These are phyloP conservation scores for Zophobas morio DNA, from an alignment of 1,140 invertebrate species.

Conservation along the genomic window DNA sequence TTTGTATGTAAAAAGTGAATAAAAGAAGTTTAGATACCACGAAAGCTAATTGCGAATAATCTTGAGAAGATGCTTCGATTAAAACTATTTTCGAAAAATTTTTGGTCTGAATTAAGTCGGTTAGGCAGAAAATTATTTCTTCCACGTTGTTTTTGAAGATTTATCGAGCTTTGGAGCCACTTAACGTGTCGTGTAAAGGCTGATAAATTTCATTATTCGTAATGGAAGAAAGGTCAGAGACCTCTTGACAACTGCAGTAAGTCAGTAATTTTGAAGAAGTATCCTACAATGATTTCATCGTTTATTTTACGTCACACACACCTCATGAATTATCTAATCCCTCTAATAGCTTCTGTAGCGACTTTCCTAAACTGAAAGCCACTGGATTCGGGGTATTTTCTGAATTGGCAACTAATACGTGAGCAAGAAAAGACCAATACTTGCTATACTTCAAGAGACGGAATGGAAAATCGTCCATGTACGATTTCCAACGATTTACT, in stretches of 20 bases:
- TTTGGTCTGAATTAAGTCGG: conserved; percentile 52
- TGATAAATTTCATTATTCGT: conserved; percentile 3
- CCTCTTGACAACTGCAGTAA: conserved; percentile 10
- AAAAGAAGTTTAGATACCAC: not conserved
- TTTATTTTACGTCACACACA: not conserved
- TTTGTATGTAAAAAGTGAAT: conserved; percentile 48
- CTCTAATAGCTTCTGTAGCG: conserved; percentile 65
- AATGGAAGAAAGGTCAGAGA: not conserved
- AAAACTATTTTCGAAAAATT: conserved; percentile 50
- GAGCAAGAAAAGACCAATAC: conserved; percentile 66
- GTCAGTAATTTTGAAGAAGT: conserved; percentile 50
- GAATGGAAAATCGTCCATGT: conserved; percentile 64
- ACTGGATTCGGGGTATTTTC: conserved; percentile 55
- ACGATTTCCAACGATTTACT: conserved; percentile 23
- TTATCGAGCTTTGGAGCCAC: not conserved
- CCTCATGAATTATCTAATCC: not conserved
- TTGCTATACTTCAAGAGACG: conserved; percentile 63
- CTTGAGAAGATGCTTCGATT: conserved; percentile 50
- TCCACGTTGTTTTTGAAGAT: conserved; percentile 57
- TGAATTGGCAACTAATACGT: conserved; percentile 64
- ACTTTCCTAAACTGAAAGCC: conserved; percentile 55
- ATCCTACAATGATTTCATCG: conserved; percentile 47
- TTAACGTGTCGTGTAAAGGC: not conserved
- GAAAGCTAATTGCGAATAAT: conserved; percentile 36
- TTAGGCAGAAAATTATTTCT: conserved; percentile 53